Evolutionary conservation across 37 sponge, comb jelly and placozoan species (phyloP).

Genomic region (Bolinopsis microptera): DNA sequence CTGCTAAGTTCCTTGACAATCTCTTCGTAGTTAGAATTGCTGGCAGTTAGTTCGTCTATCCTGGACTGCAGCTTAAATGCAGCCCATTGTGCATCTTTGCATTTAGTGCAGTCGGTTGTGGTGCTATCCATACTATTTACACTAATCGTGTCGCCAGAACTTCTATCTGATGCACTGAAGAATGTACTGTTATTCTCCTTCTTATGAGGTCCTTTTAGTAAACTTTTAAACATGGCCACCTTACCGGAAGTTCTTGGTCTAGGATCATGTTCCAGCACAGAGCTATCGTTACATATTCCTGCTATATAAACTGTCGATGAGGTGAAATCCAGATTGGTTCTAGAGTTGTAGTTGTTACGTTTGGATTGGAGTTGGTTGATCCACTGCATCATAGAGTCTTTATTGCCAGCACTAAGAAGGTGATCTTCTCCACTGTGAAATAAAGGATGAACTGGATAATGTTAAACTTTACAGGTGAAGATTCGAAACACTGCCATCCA

Average conservation of each 20-base stretch:
- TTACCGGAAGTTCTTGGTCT: not conserved
- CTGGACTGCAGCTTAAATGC: slow-evolving; percentile 47
- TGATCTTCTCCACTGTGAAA: slow-evolving; percentile 41
- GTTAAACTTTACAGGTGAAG: too few species aligned
- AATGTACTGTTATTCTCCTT: slow-evolving; percentile 29
- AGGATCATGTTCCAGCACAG: not conserved
- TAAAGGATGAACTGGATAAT: not conserved
- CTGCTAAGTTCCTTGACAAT: slow-evolving; percentile 29
- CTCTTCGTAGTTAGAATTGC: slow-evolving; percentile 48
- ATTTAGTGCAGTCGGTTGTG: slow-evolving; percentile 25
- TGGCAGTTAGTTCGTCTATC: slow-evolving; percentile 37
- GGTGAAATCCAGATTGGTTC: slow-evolving; percentile 5
- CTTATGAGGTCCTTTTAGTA: slow-evolving; percentile 4
- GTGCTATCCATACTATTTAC: slow-evolving; percentile 25
- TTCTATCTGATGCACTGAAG: not conserved
- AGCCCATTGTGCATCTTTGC: slow-evolving; percentile 63
- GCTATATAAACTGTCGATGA: slow-evolving; percentile 16
- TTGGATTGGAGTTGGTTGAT: slow-evolving; percentile 55
- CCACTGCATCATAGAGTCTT: slow-evolving; percentile 64
- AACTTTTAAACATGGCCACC: slow-evolving; percentile 46
- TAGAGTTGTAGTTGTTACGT: slow-evolving; percentile 38
- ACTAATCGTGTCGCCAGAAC: slow-evolving; percentile 18
- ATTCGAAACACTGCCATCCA: too few species aligned
- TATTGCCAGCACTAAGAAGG: slow-evolving; percentile 27
- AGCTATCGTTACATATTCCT: not conserved